phyloP scores from a whole-genome alignment of 2,888 invertebrate species.

The Gymnocheta viridis region DNA sequence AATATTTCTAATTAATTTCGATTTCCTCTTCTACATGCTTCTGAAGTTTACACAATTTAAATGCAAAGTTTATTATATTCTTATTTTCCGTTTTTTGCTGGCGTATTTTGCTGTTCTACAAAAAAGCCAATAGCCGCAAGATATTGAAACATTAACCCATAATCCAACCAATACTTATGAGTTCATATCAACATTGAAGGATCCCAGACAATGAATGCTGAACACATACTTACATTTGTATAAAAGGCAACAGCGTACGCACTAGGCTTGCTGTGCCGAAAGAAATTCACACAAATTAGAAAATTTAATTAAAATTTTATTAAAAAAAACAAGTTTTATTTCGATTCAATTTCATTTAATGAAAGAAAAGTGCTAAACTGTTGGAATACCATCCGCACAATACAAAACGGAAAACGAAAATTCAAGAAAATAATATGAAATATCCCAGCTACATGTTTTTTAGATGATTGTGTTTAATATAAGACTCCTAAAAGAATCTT shows the following conservation, averaged over 20 bases:
- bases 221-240: background rate
- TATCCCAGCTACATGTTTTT: too few species aligned
- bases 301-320: conserved; percentile 71
- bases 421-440: conserved; percentile 23
- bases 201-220: background rate
- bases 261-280: conserved; percentile 12
- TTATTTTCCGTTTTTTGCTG: conserved; percentile 9
- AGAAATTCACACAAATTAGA: conserved; percentile 59
- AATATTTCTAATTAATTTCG: conserved; percentile 25
- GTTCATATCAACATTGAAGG: background rate
- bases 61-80: conserved; percentile 25
- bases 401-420: background rate
- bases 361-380: conserved; percentile 13
- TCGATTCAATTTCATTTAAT: conserved; percentile 43
- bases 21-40: conserved; percentile 6
- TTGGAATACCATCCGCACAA: conserved; percentile 27
- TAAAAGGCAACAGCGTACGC: conserved; percentile 15
- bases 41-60: conserved; percentile 10
- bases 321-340: conserved; percentile 38
- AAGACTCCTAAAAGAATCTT: too few species aligned
- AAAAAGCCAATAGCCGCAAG: conserved; percentile 70
- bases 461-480: too few species aligned
- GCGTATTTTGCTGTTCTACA: background rate
- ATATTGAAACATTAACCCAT: conserved; percentile 67
- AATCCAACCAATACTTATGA: conserved; percentile 18